These are phyloP conservation scores for Tringa solitaria DNA, from an alignment of 2,113 vertebrate species.

Conservation along the genomic window DNA sequence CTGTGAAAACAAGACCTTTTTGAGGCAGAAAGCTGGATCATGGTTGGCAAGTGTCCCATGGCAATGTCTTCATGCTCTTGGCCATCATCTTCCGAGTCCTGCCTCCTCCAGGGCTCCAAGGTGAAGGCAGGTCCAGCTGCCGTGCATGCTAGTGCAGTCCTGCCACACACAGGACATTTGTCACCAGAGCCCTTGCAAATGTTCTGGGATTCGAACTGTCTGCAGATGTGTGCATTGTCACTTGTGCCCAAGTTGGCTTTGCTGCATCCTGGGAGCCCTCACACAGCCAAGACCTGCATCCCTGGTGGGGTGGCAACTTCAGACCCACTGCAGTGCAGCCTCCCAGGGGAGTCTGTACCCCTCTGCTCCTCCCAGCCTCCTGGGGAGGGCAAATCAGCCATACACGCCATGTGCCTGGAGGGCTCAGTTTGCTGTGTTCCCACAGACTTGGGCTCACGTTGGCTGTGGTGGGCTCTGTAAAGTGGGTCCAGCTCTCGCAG, in stretches of 20 bases:
- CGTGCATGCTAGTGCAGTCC: no score
- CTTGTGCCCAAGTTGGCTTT: background rate
- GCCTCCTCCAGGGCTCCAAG: background rate
- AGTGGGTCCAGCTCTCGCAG: rapidly evolving
- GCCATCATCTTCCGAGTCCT: background rate
- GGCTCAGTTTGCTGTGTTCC: background rate
- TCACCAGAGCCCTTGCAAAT: background rate
- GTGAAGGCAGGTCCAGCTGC: no score
- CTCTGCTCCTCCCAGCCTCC: background rate
- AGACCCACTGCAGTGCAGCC: background rate
- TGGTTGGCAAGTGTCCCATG: background rate
- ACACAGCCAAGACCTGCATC: background rate
- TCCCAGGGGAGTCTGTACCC: background rate
- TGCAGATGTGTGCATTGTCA: no score
- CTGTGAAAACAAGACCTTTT: background rate
- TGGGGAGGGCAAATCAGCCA: background rate
- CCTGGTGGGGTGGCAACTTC: background rate
- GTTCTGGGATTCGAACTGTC: background rate
- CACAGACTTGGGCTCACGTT: background rate
- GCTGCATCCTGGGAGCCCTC: background rate
- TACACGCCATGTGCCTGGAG: background rate
- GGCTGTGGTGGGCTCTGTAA: background rate
- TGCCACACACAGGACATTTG: background rate
- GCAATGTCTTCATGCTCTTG: background rate
- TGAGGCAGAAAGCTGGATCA: background rate